Evolutionary conservation across 2,797 vertebrate genomes (phyloP), one percentile per base, ranked within the genome.

Genomic region (Acrossocheilus wenchowensis): DNA sequence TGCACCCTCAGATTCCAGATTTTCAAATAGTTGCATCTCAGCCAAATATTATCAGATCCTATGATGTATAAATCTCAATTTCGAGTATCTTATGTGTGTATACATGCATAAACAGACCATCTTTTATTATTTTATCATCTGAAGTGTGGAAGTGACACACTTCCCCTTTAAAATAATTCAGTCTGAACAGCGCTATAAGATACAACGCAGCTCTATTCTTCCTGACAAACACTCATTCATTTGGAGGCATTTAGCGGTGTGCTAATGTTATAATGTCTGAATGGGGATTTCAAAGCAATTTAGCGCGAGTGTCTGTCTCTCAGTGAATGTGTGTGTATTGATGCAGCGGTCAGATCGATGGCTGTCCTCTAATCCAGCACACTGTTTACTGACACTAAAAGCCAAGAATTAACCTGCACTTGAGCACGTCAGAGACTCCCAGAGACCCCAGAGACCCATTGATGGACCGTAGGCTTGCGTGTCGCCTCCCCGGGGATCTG

Each of bases 371-470:
- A 78, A 84, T 84, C 73, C 57, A 12, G 30, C 6, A 23, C 15
- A 6, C 75, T 85, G 82, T 77, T 66, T 66, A 50, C 71, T 48
- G 73, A 66, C 21, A 68, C 64, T 85, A 60, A 79, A 79, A 72
- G 73, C 34, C 64, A 23, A 45, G 75, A 85, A 45, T 79, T 45
- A 79, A 71, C 64, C 84, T 60, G 50, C 66, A 60, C 66, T 85
- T 57, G 50, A 79, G 34, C 15, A 11, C 21, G 14, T 71, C 80
- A 82, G 3, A 82, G 64, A 64, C 83, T 66, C 48, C 1, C 73
- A 50, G 50, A 78, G 78, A 60, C 82, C 50, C 50, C 26, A 71
- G 75, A n/a, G 75, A 79, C 48, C 43, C 52, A 62, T 10, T 74
- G 81, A 74, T 48, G 81, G 81, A 36, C 39, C 26, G 21, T 2